Conservation (phyloP, 2,797 vertebrate genomes). For the Carduelis carduelis region DNA sequence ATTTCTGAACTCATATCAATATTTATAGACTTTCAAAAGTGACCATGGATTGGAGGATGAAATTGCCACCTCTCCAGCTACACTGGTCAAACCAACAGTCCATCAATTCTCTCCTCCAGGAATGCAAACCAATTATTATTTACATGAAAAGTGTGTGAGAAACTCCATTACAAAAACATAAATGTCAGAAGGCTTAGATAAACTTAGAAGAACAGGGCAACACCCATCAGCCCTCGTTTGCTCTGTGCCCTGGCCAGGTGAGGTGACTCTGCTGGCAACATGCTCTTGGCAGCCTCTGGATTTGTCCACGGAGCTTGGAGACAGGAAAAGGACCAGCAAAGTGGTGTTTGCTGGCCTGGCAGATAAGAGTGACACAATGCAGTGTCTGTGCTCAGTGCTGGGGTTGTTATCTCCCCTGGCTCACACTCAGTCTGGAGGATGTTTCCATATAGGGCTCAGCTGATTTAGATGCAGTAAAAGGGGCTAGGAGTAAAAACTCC, state of each 20-base stretch:
- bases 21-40: neutral
- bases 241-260: neutral
- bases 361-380: neutral
- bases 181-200: neutral
- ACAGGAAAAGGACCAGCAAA: neutral
- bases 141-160: neutral
- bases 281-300: neutral
- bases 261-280: neutral
- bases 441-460: neutral
- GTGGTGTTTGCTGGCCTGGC: neutral
- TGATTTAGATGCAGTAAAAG: neutral
- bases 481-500: neutral
- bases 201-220: too few species aligned
- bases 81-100: neutral
- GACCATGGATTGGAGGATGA: neutral
- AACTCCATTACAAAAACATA: neutral
- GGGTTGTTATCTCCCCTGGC: neutral
- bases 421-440: neutral
- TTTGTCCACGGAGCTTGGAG: neutral
- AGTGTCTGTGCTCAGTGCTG: rapidly evolving
- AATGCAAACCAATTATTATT: neutral
- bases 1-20: neutral
- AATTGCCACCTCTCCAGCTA: neutral
- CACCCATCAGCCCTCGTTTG: neutral
- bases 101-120: neutral